Evolutionary conservation across 2,888 invertebrate species (phyloP).

Genomic region (Euproctis similis): DNA sequence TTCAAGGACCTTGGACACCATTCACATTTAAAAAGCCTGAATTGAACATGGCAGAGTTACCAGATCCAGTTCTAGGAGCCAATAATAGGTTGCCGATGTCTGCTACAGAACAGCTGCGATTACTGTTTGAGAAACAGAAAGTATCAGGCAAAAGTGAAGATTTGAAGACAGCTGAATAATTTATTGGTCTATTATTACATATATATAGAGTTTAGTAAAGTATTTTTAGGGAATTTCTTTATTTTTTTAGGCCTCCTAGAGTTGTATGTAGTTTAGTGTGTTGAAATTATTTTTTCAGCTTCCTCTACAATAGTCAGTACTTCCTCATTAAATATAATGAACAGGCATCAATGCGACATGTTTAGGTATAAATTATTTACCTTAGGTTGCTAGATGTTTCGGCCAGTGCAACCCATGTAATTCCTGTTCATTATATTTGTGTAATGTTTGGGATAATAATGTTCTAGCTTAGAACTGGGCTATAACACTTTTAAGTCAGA

Average conservation of each 20-base stretch:
- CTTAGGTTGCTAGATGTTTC: too few relatives aligned
- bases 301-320: too few relatives aligned
- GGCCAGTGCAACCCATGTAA: too few relatives aligned
- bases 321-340: too few relatives aligned
- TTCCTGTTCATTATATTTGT: too few relatives aligned
- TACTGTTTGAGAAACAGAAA: conserved; percentile 78
- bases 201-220: conserved; percentile 15
- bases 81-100: conserved; percentile 72
- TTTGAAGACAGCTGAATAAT: conserved; percentile 42
- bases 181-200: conserved; percentile 3
- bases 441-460: too few relatives aligned
- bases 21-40: conserved; percentile 82
- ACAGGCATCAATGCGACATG: too few relatives aligned
- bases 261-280: too few relatives aligned
- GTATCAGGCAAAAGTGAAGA: conserved; percentile 33
- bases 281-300: too few relatives aligned
- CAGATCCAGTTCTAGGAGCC: conserved; percentile 76
- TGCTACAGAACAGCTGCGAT: conserved; percentile 82
- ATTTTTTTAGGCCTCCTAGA: not conserved
- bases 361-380: too few relatives aligned
- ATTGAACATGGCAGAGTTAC: conserved; percentile 78
- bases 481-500: too few relatives aligned
- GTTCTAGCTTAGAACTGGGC: too few relatives aligned
- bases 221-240: conserved; percentile 13
- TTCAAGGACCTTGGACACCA: conserved; percentile 94